phyloP scores from a whole-genome alignment of 1,140 invertebrate genomes.

The Asobara japonica region DNA sequence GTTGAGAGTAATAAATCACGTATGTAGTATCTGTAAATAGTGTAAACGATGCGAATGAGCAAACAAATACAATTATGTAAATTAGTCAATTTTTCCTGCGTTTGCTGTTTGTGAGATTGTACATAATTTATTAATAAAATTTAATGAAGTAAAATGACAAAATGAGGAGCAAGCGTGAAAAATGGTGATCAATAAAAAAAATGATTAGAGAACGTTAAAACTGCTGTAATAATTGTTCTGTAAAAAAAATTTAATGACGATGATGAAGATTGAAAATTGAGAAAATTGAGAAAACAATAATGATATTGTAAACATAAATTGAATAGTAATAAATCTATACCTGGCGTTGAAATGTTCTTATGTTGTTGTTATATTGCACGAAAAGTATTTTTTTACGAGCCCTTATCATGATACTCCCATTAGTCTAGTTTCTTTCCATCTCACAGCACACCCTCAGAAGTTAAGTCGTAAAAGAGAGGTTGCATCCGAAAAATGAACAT shows the following conservation, averaged over 20 bases:
- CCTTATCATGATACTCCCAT: background rate
- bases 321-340: conserved; percentile 62
- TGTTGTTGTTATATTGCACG: background rate
- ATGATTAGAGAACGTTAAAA: conserved; percentile 43
- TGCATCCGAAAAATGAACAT: too few relatives aligned
- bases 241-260: conserved; percentile 46
- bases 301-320: conserved; percentile 64
- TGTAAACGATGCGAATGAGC: conserved; percentile 47
- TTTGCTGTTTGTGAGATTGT: conserved; percentile 68
- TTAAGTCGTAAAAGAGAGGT: too few relatives aligned
- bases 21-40: conserved; percentile 67
- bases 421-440: background rate
- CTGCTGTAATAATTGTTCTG: conserved; percentile 58
- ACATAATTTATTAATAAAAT: conserved; percentile 64
- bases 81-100: conserved; percentile 63
- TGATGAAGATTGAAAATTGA: conserved; percentile 39
- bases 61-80: conserved; percentile 63
- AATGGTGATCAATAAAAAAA: conserved; percentile 62
- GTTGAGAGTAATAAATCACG: conserved; percentile 10
- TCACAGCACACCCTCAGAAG: too few relatives aligned
- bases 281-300: conserved; percentile 49
- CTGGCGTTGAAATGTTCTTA: conserved; percentile 49
- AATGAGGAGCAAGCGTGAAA: conserved; percentile 47
- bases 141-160: conserved; percentile 45
- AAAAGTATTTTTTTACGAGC: too few relatives aligned